Conservation (phyloP, 2,888 invertebrate species). For the Nymphalis polychloros region DNA sequence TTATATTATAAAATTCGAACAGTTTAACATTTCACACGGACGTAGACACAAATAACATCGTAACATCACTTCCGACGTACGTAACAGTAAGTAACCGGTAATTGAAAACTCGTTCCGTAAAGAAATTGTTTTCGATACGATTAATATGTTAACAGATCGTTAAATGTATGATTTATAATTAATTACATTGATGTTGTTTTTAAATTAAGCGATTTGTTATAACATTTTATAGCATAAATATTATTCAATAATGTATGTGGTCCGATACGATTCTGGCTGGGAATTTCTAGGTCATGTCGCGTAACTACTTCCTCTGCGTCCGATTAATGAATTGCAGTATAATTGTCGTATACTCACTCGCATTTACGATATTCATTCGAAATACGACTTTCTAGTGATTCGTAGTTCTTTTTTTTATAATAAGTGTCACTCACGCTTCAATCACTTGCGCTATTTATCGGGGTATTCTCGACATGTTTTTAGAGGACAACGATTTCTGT, state of each 20-base stretch:
- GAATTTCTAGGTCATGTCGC: background rate
- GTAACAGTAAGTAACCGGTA: constrained; percentile 8
- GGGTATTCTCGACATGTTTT: no score
- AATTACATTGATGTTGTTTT: background rate
- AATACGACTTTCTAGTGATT: no score
- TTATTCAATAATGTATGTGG: background rate
- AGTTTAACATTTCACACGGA: no score
- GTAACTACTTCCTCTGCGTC: background rate
- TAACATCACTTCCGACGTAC: constrained; percentile 19
- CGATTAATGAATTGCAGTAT: no score
- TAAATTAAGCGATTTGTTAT: background rate
- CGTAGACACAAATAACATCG: background rate
- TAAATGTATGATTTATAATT: constrained; percentile 9
- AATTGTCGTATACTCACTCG: no score
- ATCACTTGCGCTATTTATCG: no score
- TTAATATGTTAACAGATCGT: constrained; percentile 15
- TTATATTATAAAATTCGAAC: no score
- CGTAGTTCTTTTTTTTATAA: no score
- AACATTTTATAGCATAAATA: background rate
- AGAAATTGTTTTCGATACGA: constrained; percentile 17
- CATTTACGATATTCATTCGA: no score
- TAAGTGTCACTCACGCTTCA: no score
- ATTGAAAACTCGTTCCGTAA: constrained; percentile 14
- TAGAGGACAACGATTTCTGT: no score
- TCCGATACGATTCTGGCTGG: no score